Conservation (phyloP, 2,113 vertebrate genomes). For the Pampusana beccarii region DNA sequence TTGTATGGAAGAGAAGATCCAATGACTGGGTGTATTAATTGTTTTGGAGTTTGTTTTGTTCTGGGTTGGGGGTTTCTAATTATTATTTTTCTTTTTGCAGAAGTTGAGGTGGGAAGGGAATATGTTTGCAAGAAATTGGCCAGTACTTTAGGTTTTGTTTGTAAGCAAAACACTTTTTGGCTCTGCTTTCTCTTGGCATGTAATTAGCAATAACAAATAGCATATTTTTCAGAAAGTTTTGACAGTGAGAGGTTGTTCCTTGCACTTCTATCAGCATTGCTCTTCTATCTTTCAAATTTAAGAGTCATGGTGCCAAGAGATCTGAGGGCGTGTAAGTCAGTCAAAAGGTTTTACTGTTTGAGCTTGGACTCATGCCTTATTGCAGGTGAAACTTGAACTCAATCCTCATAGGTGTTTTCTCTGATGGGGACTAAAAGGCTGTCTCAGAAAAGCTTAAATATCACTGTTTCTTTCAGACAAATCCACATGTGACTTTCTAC, state of each 20-base stretch:
- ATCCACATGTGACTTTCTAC: neutral
- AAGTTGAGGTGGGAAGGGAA: neutral
- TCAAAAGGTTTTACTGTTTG: neutral
- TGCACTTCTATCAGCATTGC: neutral
- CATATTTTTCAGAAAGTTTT: neutral
- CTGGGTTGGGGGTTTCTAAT: neutral
- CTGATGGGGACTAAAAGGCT: neutral
- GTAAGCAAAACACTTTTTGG: neutral
- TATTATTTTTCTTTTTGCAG: neutral
- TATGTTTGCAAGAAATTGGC: neutral
- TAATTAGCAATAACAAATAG: neutral
- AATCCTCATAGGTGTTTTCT: neutral
- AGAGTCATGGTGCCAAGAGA: neutral
- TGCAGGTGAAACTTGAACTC: neutral
- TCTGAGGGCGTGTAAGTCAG: neutral
- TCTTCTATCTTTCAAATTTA: neutral
- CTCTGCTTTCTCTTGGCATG: neutral
- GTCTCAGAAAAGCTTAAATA: neutral
- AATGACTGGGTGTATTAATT: fast-evolving
- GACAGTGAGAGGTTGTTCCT: neutral
- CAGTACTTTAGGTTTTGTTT: neutral
- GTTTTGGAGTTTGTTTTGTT: neutral
- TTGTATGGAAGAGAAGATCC: neutral
- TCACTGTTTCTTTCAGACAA: neutral
- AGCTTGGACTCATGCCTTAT: neutral